phyloP scores from a whole-genome alignment of 2,888 invertebrate species.

The Leptogaster cylindrica region DNA sequence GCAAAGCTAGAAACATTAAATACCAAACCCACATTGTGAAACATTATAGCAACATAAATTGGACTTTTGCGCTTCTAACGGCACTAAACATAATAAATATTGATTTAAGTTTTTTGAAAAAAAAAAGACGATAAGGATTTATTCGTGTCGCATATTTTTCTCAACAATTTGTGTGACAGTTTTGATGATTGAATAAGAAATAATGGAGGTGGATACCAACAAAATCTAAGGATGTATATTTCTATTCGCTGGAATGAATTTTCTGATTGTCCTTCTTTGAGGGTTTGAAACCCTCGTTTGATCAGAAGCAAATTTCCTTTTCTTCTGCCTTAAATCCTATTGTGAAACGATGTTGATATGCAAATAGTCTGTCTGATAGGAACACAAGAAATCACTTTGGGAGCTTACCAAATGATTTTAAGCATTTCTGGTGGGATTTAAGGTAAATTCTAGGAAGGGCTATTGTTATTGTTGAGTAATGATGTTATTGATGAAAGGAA shows the following conservation, averaged over 20 bases:
- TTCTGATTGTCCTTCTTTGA: background rate
- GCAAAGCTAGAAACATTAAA: no score
- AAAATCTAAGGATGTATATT: background rate
- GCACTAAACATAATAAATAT: no score
- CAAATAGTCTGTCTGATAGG: background rate
- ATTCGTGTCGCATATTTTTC: no score
- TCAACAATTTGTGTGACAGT: slow-evolving; percentile 7
- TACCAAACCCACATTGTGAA: no score
- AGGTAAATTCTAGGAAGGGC: no score
- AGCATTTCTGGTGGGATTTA: background rate
- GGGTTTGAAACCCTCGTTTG: background rate
- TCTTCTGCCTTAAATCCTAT: background rate
- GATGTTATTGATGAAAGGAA: no score
- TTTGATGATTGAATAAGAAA: slow-evolving; percentile 12
- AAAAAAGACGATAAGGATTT: no score
- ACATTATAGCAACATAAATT: no score
- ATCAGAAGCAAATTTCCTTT: background rate
- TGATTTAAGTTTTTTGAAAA: no score
- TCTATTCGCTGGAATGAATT: background rate
- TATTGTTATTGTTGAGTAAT: no score
- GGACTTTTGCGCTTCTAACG: no score
- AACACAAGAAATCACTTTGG: background rate
- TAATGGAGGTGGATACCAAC: background rate
- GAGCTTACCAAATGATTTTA: background rate
- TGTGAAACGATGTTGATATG: background rate